Evolutionary conservation across 2,797 vertebrate species (phyloP).

Genomic region (Yasuhikotakia modesta): DNA sequence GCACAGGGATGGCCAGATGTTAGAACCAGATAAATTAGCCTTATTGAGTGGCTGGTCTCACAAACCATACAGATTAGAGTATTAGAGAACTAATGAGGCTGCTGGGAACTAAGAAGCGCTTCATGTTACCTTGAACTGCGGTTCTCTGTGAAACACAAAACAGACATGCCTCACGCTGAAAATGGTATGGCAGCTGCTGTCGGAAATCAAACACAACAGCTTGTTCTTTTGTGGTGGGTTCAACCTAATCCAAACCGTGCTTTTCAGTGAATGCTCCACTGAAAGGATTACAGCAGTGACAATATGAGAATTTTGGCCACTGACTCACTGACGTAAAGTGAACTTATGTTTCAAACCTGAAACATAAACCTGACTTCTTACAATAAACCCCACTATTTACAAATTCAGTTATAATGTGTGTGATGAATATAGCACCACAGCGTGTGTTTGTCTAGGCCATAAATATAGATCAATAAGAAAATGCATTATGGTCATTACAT

Average conservation of each 20-base stretch:
- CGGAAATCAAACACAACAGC: slow-evolving; percentile 49
- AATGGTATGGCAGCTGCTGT: slow-evolving; percentile 38
- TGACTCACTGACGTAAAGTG: not conserved
- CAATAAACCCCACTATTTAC: too few relatives aligned
- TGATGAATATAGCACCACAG: not conserved
- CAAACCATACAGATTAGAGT: slow-evolving; percentile 66
- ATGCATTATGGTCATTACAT: slow-evolving; percentile 46
- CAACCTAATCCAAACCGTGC: slow-evolving; percentile 36
- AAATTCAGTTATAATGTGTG: not conserved
- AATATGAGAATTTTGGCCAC: slow-evolving; percentile 15
- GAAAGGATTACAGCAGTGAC: slow-evolving; percentile 33
- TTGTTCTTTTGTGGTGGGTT: slow-evolving; percentile 45
- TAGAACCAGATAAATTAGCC: slow-evolving; percentile 45
- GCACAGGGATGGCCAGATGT: slow-evolving; percentile 31
- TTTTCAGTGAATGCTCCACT: not conserved
- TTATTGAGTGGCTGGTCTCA: slow-evolving; percentile 37
- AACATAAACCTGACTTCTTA: too few relatives aligned
- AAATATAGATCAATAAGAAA: slow-evolving; percentile 25
- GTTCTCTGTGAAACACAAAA: slow-evolving; percentile 73
- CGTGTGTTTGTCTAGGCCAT: slow-evolving; percentile 3
- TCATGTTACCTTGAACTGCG: slow-evolving; percentile 66
- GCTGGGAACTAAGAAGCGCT: slow-evolving; percentile 69
- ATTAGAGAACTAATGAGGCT: slow-evolving; percentile 69
- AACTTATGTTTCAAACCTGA: too few relatives aligned
- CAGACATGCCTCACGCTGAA: slow-evolving; percentile 67